Evolutionary conservation across 2,888 invertebrate species (phyloP).

Genomic region (Psylliodes chrysocephalus): DNA sequence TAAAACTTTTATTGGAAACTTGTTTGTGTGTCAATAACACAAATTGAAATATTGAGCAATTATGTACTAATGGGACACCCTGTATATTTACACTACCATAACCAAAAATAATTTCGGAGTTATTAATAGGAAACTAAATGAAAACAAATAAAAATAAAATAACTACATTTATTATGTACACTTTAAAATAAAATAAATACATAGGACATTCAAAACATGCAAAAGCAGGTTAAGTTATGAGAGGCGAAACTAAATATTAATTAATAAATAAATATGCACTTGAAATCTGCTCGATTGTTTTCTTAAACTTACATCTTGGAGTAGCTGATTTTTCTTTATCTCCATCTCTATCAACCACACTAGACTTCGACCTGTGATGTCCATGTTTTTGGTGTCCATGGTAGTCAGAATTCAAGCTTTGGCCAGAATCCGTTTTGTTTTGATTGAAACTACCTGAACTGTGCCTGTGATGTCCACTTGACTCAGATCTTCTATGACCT

Average conservation of each 20-base stretch:
- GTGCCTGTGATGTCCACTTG: constrained; percentile 56
- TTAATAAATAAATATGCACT: neutral
- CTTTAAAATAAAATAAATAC: constrained; percentile 6
- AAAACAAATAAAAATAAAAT: constrained; percentile 11
- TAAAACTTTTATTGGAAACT: too few species aligned
- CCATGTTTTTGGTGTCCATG: constrained; percentile 55
- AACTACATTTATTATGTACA: constrained; percentile 1
- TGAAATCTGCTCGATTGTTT: neutral
- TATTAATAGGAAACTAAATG: neutral
- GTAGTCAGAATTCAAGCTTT: constrained; percentile 58
- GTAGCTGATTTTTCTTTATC: constrained; percentile 50
- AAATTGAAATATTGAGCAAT: too few species aligned
- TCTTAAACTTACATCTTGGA: constrained; percentile 55
- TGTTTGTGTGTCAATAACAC: too few species aligned
- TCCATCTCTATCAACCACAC: constrained; percentile 54
- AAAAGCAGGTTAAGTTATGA: constrained; percentile 5
- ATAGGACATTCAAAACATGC: neutral
- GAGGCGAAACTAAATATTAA: constrained; percentile 4
- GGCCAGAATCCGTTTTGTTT: constrained; percentile 60
- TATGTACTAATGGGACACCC: too few species aligned
- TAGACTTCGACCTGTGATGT: constrained; percentile 61
- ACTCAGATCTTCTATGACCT: constrained; percentile 59
- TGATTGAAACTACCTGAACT: constrained; percentile 54
- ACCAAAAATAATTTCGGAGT: too few species aligned
- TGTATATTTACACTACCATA: too few species aligned